These are phyloP conservation scores for Plagodis pulveraria DNA, from an alignment of 2,888 invertebrate genomes.

Conservation along the genomic window DNA sequence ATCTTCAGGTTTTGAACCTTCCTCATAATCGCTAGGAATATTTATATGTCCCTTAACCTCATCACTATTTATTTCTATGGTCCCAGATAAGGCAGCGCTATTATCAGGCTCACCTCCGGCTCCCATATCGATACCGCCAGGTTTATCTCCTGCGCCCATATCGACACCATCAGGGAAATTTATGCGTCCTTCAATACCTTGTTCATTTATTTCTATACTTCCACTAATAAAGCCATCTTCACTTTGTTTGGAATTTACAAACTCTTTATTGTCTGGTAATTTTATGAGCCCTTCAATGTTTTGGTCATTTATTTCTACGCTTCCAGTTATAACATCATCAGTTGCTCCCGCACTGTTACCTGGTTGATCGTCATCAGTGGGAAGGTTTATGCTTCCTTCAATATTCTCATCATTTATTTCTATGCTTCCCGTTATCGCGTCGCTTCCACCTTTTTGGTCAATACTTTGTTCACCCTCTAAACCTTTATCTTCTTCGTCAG, in stretches of 20 bases:
- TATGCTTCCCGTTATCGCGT: no score
- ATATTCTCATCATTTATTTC: no score
- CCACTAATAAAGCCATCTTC: slow-evolving; percentile 1
- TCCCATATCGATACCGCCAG: background rate
- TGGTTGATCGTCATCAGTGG: no score
- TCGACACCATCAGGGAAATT: slow-evolving; percentile 1
- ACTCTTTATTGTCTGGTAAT: background rate
- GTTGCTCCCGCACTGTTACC: no score
- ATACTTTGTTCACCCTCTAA: background rate
- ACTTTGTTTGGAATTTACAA: background rate
- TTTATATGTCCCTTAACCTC: slow-evolving; percentile 1
- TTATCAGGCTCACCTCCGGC: background rate
- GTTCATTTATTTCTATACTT: background rate
- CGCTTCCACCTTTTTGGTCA: background rate
- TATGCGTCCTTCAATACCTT: slow-evolving; percentile 7
- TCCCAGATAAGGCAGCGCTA: slow-evolving; percentile 1
- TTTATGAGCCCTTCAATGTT: background rate
- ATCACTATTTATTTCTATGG: slow-evolving; percentile 1
- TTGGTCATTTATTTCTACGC: background rate
- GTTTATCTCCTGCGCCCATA: background rate
- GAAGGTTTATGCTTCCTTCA: no score
- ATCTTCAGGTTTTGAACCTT: slow-evolving; percentile 1
- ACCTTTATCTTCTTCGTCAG: background rate
- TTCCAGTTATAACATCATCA: slow-evolving; percentile 1
- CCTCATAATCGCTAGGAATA: background rate